Evolutionary conservation across 2,113 vertebrate genomes (phyloP), one percentile per base, ranked within the genome.

Genomic region (Paratilapia polleni): DNA sequence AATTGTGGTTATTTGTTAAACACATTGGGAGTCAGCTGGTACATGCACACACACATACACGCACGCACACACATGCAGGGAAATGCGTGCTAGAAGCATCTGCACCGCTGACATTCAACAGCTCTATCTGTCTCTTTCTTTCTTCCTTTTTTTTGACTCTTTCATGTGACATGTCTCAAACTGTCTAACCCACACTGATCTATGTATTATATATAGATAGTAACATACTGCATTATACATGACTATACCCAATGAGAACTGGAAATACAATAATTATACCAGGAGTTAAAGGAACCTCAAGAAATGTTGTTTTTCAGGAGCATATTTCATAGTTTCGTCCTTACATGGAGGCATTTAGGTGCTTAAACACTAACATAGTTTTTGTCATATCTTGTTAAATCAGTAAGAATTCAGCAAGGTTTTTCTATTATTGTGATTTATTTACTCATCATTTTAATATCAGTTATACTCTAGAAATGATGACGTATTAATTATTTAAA

Each of bases 1-100:
- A 98, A 98, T 97, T 97, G 97, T 96, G 88, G 92, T 97, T 98
- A 97, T 98, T 98, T 98, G 97, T 98, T 97, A 97, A 98, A 97
- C 96, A 95, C 96, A 96, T 97, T 96, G 95, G 84, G 96, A 97
- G 96, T 97, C 97, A 97, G 96, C 97, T 96, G 95, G 95, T 88
- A 94, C 87, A 49, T 11, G 24, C 66, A 78, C 81, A 66, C 81
- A 54, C 81, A 64, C 68, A 86, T 76, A 87, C 24, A 80, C 83
- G 73, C 60, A 84, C 74, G 68, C 34, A 75, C 75, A 84, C 26
- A 68, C 31, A 77, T 15, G 38, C 76, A 82, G 85, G 77, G 54
- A 85, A 80, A 81, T 75, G 88, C 38, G 61, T 31, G 83, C 88
- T 87, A 56, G 64, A 86, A 92, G 88, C 90, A 90, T 94, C 87